These are phyloP conservation scores for Philereme transversata DNA, from an alignment of 2,888 invertebrate species.

Conservation along the genomic window DNA sequence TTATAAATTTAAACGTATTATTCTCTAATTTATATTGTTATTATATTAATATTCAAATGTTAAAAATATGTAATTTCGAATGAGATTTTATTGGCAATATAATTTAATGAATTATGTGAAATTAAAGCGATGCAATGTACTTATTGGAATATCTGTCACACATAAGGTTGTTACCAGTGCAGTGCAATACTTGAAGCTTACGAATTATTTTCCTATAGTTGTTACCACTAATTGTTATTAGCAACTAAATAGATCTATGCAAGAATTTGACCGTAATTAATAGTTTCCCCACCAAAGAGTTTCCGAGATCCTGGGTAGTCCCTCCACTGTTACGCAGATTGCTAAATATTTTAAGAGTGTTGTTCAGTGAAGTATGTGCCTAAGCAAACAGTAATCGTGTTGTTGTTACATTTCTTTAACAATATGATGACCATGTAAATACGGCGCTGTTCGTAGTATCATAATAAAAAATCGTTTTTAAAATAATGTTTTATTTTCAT, in stretches of 20 bases:
- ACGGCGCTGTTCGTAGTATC: slow-evolving; percentile 83
- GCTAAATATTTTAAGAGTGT: slow-evolving; percentile 60
- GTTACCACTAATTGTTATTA: slow-evolving; percentile 26
- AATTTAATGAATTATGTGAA: slow-evolving; percentile 13
- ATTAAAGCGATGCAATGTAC: slow-evolving; percentile 23
- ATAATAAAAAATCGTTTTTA: slow-evolving; percentile 80
- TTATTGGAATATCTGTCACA: slow-evolving; percentile 23
- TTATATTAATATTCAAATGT: slow-evolving; percentile 2
- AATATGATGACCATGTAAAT: slow-evolving; percentile 82
- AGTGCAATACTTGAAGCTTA: slow-evolving; percentile 3
- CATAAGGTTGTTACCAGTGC: slow-evolving; percentile 25
- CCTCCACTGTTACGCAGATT: slow-evolving; percentile 44
- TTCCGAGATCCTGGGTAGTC: slow-evolving; percentile 31
- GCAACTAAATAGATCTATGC: not conserved
- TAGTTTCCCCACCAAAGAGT: slow-evolving; percentile 19
- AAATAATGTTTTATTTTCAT: slow-evolving; percentile 62
- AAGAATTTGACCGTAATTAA: slow-evolving; percentile 2
- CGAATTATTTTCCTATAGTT: slow-evolving; percentile 9
- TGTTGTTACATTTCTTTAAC: slow-evolving; percentile 83
- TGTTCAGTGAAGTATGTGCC: slow-evolving; percentile 76
- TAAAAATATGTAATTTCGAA: slow-evolving; percentile 9
- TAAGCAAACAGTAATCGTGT: slow-evolving; percentile 73
- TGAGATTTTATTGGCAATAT: slow-evolving; percentile 26
- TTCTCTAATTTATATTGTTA: slow-evolving; percentile 4
- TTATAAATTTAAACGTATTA: slow-evolving; percentile 13